These are phyloP conservation scores for Fistularia tabacaria DNA, from an alignment of 2,797 vertebrate species.

Conservation along the genomic window DNA sequence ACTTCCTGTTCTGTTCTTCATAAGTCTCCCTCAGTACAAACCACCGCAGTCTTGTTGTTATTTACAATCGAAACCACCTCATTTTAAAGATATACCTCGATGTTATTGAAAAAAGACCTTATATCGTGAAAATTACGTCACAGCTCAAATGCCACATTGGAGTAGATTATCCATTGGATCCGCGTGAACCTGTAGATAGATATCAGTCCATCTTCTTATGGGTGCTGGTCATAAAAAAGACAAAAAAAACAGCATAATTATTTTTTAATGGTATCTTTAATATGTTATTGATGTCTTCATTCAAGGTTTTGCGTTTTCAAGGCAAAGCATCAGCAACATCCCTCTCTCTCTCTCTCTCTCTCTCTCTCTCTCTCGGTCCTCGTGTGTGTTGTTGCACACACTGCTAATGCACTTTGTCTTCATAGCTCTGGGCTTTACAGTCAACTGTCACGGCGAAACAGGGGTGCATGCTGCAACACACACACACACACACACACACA, in stretches of 20 bases:
- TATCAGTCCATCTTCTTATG: not conserved
- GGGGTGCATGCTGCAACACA: constrained; percentile 16
- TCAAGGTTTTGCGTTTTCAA: not conserved
- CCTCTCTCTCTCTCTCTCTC: too few relatives aligned
- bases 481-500: constrained; percentile 6
- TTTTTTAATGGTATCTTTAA: not conserved
- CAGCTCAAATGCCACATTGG: too few relatives aligned
- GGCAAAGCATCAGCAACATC: too few relatives aligned
- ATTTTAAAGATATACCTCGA: too few relatives aligned
- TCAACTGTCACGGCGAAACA: constrained; percentile 30
- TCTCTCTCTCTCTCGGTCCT: not conserved
- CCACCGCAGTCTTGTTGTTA: too few relatives aligned
- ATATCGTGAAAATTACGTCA: too few relatives aligned
- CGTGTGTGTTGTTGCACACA: constrained; percentile 6
- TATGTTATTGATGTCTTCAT: not conserved
- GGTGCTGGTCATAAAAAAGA: not conserved
- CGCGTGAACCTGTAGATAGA: too few relatives aligned
- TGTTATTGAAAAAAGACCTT: too few relatives aligned
- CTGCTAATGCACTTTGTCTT: constrained; percentile 25
- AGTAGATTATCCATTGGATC: too few relatives aligned
- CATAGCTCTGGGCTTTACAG: constrained; percentile 26
- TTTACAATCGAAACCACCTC: too few relatives aligned
- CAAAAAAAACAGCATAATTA: not conserved
- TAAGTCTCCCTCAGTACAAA: too few relatives aligned
- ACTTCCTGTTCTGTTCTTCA: too few relatives aligned